These are phyloP conservation scores for Nycteola revayana DNA, from an alignment of 2,888 invertebrate genomes.

Conservation along the genomic window DNA sequence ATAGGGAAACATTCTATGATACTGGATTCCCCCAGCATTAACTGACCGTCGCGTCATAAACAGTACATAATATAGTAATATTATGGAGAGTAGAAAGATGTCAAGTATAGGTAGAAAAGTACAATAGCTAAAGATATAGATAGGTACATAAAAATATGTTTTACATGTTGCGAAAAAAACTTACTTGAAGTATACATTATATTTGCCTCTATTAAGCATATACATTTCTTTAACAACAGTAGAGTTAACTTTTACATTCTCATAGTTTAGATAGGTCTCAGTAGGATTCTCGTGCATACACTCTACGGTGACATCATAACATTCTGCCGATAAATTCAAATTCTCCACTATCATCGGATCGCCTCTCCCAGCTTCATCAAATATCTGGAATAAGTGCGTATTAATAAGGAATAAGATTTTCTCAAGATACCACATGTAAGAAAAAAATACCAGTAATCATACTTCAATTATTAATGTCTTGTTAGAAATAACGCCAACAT, in stretches of 20 bases:
- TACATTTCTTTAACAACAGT: slow-evolving; percentile 66
- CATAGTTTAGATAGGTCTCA: slow-evolving; percentile 76
- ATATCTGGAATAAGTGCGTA: slow-evolving; percentile 54
- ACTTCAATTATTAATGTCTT: slow-evolving; percentile 70
- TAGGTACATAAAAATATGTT: too few species aligned
- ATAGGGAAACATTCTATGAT: too few species aligned
- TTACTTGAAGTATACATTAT: slow-evolving; percentile 79
- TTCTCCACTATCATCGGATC: slow-evolving; percentile 67
- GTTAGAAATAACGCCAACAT: slow-evolving; percentile 59
- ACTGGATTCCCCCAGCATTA: too few species aligned
- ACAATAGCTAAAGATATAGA: too few species aligned
- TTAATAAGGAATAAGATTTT: too few species aligned
- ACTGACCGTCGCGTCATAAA: too few species aligned
- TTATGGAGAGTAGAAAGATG: too few species aligned
- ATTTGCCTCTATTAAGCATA: slow-evolving; percentile 81
- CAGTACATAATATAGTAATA: too few species aligned
- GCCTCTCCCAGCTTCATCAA: slow-evolving; percentile 65
- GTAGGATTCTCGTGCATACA: slow-evolving; percentile 67
- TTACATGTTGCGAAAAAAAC: too few species aligned
- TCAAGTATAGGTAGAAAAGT: too few species aligned
- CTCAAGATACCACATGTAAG: not conserved
- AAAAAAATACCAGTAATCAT: slow-evolving; percentile 28
- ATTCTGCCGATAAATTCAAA: slow-evolving; percentile 78
- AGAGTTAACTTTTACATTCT: slow-evolving; percentile 81
- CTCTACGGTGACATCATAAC: slow-evolving; percentile 82